Base-by-base conservation (phyloP, 2,888 invertebrate species). In the Agonopterix arenella region DNA sequence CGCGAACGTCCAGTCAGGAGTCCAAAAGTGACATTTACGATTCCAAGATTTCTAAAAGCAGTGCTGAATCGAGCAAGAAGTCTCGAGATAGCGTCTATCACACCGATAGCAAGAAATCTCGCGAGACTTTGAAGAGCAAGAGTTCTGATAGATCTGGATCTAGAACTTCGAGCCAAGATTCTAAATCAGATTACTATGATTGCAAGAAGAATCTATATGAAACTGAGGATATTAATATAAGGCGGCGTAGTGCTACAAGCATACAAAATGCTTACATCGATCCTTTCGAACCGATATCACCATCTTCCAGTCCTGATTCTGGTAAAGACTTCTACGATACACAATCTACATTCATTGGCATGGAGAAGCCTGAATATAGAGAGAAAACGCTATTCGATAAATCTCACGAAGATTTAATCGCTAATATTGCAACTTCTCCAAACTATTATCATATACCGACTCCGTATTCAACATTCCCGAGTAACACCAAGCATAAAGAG, bases 161-260 rank as follows among this genome's bases (percentile, higher is more conserved):
- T 0, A 84, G 93, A 46, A 93, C 93, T 1, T 93, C 93, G 0
- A 93, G 93, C 65, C 90, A 92, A 60, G 94, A 93, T 68, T 93
- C 93, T n/a, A 93, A 92, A 65, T 93, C 93, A 43, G 93, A 93
- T 72, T 92, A 93, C 66, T 93, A 92, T 62, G 93, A 93, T 60
- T 90, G 92, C 18, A 93, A 92, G 76, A 90, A 85, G 65, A 83
- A 78, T 58, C 64, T 82, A 44, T 89, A 86, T 52, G 89, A 89
- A 45, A 73, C 76, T 11, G 83, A 83, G 40, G 84, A 86, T 40
- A 66, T 77, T 7, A 68, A 64, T 49, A 60, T 75, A 43, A 63
- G 79, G 52, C 73, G 82, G 11, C 82, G 81, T 47, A 84, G 84
- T 59, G 65, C 73, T 8, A 70, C 80, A 9, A 80, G 81, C 52